Conservation (phyloP, 2,888 invertebrate genomes). For the Athalia cordata region DNA sequence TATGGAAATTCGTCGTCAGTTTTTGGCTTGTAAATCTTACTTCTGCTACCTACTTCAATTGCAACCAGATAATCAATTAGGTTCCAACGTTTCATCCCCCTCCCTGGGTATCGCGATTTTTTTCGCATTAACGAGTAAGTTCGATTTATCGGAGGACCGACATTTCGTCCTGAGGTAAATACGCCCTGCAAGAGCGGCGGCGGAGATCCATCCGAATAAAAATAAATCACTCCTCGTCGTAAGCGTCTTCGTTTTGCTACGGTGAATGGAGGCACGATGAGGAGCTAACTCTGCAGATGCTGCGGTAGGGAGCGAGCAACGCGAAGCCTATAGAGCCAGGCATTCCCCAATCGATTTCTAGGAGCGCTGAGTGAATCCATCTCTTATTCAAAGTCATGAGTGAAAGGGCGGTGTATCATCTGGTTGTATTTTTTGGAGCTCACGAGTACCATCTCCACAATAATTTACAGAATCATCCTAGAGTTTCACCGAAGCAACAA, state of each 20-base stretch:
- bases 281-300: neutral
- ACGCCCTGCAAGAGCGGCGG: neutral
- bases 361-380: slow-evolving; percentile 29
- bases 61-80: neutral
- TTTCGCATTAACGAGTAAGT: neutral
- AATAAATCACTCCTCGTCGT: slow-evolving; percentile 7
- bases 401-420: slow-evolving; percentile 5
- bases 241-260: neutral
- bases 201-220: neutral
- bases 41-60: neutral
- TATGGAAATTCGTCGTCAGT: neutral
- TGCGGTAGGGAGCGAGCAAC: slow-evolving; percentile 2
- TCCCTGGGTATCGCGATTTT: neutral
- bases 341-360: slow-evolving; percentile 34
- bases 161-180: neutral
- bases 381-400: slow-evolving; percentile 40
- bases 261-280: neutral
- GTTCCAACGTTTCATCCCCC: neutral
- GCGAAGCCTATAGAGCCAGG: slow-evolving; percentile 1
- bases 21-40: neutral
- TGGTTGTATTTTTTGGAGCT: neutral
- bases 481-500: too few relatives aligned
- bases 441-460: too few relatives aligned
- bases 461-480: too few relatives aligned
- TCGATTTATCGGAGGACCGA: neutral